Evolutionary conservation across 2,113 vertebrate species (phyloP), one percentile per base, ranked within the genome.

Genomic region (Acanthochromis polyacanthus): DNA sequence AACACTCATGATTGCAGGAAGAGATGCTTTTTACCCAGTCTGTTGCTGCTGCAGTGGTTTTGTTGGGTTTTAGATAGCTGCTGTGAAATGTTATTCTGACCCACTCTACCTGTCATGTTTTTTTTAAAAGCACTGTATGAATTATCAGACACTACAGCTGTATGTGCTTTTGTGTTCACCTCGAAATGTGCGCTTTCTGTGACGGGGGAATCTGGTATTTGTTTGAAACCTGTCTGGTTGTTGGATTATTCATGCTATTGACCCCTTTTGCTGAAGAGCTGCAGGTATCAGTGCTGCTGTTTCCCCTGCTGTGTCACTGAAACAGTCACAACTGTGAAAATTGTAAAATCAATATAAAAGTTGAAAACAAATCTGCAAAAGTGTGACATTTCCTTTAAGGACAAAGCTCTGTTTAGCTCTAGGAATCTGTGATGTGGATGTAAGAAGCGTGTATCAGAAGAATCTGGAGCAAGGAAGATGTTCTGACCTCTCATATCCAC

Each of bases 141-240:
- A 30, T 45, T 17, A 40, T 40, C 16, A 36, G 67, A 40, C 45
- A 5, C 10, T 57, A 22, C n/a, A 40, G 12, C 12, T 53, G 64
- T 9, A 5, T 14, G n/a, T 52, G 65, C 8, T 53, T 77, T 60
- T 65, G 36, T 71, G 77, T 43, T 45, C 32, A 53, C 12, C 7
- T 62, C 50, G 0, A 7, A 46, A 68, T 36, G 23, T 50, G 50
- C 23, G n/a, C 38, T 11, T 14, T 14, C 23, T 19, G 14, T 55
- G 17, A 69, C 32, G 30, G 61, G 25, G 66, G 57, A 75, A 68
- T 51, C 28, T 58, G 23, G 20, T 17, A 71, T 78, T 40, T 62
- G 19, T 61, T 70, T 65, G 12, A 80, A 62, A 66, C 6, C 52
- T 78, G 55, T 36, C 36, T 72, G 63, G 51, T 56, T 52, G 38